Base-by-base conservation (phyloP, 2,113 vertebrate species). In the Hydropotes inermis region DNA sequence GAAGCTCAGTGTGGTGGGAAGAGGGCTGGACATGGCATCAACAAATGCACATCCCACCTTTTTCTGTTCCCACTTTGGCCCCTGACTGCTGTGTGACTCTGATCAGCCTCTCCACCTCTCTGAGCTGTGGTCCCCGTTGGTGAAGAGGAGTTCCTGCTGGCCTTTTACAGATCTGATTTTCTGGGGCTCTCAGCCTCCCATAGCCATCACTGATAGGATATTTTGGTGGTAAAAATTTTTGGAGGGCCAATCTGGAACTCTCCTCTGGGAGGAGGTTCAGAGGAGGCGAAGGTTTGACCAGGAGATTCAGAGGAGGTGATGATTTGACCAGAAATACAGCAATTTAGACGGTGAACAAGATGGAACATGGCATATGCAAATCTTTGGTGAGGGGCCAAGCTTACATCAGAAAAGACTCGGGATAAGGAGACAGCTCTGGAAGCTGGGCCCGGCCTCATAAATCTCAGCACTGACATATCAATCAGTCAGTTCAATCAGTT, bases 401-500 rank as follows among this genome's bases (percentile, higher is more conserved):
- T 94, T 87, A 43, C 50, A 67, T 92, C 28, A 54, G 96, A 74
- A 89, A 2, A 21, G 88, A 95, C 85, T 54, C 14, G 2, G 96
- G 60, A 92, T 95, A 88, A 81, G 78, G 79, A 97, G 78, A 93
- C 95, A 74, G 79, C 55, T 33, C 30, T 43, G 43, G 86, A 96
- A 97, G 70, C 90, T 12, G 45, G 58, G 52, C 94, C 89, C 76
- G 4, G 84, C 84, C 84, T 96, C 87, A 83, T 95, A 92, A 95
- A 97, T 98, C 98, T 97, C 88, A 33, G 87, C 88, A 33, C 50
- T 96, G 97, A 97, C 95, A 83, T 74, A 94, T 96, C 97, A 96
- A 93, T 97, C 96, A 95, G 96, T 97, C 97, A 92, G 70, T 78
- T 96, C 96, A 97, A 96, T 98, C 98, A 96, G 94, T 76, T 93